Evolutionary conservation across 1,140 invertebrate species (phyloP).

Genomic region (Drosophila ohnishii): DNA sequence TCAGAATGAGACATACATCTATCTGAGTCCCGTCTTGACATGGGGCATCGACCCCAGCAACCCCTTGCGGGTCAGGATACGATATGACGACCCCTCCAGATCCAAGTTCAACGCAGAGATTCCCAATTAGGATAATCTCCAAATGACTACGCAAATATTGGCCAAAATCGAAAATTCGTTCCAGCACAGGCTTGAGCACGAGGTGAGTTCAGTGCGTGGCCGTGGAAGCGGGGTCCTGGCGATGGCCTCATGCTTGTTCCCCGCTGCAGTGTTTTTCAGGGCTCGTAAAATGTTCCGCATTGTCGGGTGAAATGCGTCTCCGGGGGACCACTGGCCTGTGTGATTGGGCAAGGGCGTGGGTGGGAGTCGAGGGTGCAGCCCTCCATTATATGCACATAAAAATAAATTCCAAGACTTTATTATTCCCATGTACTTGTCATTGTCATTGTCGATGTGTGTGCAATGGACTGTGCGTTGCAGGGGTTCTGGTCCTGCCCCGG

Average conservation of each 20-base stretch:
- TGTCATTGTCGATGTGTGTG: constrained; percentile 66
- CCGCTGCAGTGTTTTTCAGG: constrained; percentile 38
- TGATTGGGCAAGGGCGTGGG: constrained; percentile 32
- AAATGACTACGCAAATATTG: constrained; percentile 82
- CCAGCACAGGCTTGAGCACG: constrained; percentile 50
- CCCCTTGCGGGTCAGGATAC: constrained; percentile 10
- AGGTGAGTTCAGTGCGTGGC: constrained; percentile 27
- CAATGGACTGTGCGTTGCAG: constrained; percentile 66
- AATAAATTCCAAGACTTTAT: constrained; percentile 82
- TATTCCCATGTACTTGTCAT: constrained; percentile 78
- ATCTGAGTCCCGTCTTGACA: constrained; percentile 28
- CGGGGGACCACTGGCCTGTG: constrained; percentile 49
- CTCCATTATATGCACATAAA: constrained; percentile 80
- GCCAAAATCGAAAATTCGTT: constrained; percentile 77
- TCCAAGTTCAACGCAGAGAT: constrained; percentile 56
- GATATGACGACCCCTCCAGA: constrained; percentile 4
- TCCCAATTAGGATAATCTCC: constrained; percentile 82
- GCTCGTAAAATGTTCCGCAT: constrained; percentile 63
- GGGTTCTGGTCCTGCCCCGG: constrained; percentile 9
- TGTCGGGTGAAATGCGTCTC: constrained; percentile 73
- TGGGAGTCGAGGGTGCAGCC: constrained; percentile 37
- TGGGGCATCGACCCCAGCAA: constrained; percentile 32
- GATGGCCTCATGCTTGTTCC: constrained; percentile 9
- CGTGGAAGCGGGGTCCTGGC: constrained; percentile 6
- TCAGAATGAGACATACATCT: constrained; percentile 13